A percentile compares a stretch with the other conserved stretches of the same genome.
phyloP scores from a whole-genome alignment of 2,888 invertebrate species.

The Beris chalybata region DNA sequence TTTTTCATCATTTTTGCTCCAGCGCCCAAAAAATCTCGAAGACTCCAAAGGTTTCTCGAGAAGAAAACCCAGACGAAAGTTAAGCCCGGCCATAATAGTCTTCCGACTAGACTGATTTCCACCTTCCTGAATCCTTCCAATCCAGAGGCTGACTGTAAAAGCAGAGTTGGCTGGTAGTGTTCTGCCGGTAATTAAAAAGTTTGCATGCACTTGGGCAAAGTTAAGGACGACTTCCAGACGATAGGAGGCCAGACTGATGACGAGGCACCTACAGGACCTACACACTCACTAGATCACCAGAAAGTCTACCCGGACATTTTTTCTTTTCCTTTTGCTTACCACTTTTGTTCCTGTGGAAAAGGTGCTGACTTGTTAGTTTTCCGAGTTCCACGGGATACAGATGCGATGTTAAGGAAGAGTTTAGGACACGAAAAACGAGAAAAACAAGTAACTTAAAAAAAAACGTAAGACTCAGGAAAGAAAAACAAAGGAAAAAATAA shows the following conservation, averaged over 20 bases:
- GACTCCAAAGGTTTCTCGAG: too few relatives aligned
- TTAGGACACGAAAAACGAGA: neutral
- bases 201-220: conserved; percentile 19
- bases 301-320: conserved; percentile 24
- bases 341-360: conserved; percentile 14
- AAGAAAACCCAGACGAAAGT: too few relatives aligned
- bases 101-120: too few relatives aligned
- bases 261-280: conserved; percentile 8
- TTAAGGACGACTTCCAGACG: conserved; percentile 24
- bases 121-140: too few relatives aligned
- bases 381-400: neutral
- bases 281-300: neutral
- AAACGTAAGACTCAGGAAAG: neutral
- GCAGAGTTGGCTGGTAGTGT: too few relatives aligned
- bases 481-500: conserved; percentile 12
- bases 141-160: too few relatives aligned
- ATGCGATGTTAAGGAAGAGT: neutral
- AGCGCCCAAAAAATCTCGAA: too few relatives aligned
- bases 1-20: too few relatives aligned
- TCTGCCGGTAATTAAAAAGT: conserved; percentile 28
- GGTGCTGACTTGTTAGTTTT: conserved; percentile 27
- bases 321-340: conserved; percentile 14
- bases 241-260: conserved; percentile 10
- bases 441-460: neutral
- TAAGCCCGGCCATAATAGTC: too few relatives aligned